Conservation (phyloP, 2,113 vertebrate genomes). For the Neogale vison region DNA sequence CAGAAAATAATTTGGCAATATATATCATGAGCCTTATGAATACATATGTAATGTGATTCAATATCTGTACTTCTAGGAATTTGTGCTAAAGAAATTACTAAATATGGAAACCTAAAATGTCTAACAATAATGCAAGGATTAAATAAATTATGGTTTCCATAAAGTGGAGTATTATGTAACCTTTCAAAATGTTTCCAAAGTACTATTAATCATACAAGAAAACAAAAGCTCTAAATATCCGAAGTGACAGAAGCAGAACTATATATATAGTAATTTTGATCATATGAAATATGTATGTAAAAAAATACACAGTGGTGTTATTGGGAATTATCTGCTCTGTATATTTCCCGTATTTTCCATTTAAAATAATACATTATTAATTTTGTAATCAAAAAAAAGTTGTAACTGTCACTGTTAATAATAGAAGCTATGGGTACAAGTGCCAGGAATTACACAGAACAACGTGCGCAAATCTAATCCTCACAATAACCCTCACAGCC, state of each 20-base stretch:
- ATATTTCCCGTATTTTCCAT: not conserved
- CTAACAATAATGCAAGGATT: not conserved
- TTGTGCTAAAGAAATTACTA: not conserved
- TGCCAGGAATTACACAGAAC: not conserved
- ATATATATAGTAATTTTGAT: not conserved
- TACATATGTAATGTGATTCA: not conserved
- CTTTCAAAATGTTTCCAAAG: slow-evolving; percentile 26
- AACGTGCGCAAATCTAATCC: not conserved
- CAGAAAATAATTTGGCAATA: slow-evolving; percentile 36
- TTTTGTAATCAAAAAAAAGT: not conserved
- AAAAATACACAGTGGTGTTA: not conserved
- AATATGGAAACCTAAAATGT: not conserved
- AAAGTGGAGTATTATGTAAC: not conserved
- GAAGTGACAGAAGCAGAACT: slow-evolving; percentile 1
- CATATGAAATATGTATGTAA: not conserved
- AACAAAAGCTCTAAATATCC: not conserved
- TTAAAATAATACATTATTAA: not conserved
- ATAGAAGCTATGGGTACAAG: not conserved
- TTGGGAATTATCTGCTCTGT: not conserved
- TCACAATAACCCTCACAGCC: not conserved
- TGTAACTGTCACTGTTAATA: not conserved
- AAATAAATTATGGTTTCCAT: not conserved
- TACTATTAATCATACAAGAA: slow-evolving; percentile 4
- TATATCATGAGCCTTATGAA: not conserved
- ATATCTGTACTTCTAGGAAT: slow-evolving; percentile 10